Evolutionary conservation across 2,113 vertebrate genomes (phyloP), one percentile per base, ranked within the genome.

Genomic region (Cyphomyrus plagiostoma): DNA sequence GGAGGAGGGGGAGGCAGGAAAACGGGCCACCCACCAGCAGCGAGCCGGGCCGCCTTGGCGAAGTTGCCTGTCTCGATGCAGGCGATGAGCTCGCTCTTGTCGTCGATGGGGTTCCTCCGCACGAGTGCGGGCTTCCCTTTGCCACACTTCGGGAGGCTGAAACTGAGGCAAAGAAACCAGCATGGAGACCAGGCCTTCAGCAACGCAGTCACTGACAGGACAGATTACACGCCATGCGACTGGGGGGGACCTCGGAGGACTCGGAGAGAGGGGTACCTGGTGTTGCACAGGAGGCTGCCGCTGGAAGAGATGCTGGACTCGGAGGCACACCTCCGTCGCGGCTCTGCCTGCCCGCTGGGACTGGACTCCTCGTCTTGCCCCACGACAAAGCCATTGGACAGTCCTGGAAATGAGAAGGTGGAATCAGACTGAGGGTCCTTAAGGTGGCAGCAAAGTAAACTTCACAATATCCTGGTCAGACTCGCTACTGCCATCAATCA

Each of bases 21-120:
- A 26, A 82, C 80, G 26, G 10, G 88, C 77, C 49, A 89, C 89
- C 95, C 94, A 99, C 98, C 98, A 2, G 98, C 98, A 39, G 98
- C 98, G 49, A 99, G 98, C 89, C 98, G 94, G 91, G 98, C 98
- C 1, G 98, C 98, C 95, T 97, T 98, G 92, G 98, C 98, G 84
- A 98, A 99, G 93, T 99, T 98, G 53, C 98, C 98, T 0, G 96
- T 99, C 95, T 99, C 98, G 39, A 99, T 99, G 89, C 98, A 99
- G 66, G 98, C 98, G 87, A 99, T 98, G 56, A 99, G 94, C 91
- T 99, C 97, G 56, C 96, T 98, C 93, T 98, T 96, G 94, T 99
- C 98, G 85, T 99, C 98, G 92, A 98, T 95, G 7, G 98, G 97
- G 94, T 97, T 98, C 91, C 98, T 97, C 89, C 98, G 96, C 91